These are phyloP conservation scores for Caerostris extrusa DNA, from an alignment of 1,140 invertebrate species.

Conservation along the genomic window DNA sequence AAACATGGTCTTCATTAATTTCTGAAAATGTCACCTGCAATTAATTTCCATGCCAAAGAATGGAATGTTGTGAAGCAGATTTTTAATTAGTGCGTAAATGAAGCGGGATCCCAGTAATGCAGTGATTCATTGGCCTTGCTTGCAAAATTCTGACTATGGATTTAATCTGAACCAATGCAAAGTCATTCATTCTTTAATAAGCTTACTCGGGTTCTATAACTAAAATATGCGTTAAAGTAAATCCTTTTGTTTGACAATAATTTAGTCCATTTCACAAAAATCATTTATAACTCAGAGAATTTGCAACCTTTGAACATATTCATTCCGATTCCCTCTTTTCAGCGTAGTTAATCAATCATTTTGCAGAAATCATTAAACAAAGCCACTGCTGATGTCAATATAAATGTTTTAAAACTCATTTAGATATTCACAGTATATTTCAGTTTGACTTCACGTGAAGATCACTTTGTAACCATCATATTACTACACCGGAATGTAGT, in stretches of 20 bases:
- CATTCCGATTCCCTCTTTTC: background rate
- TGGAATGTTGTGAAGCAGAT: constrained; percentile 51
- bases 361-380: background rate
- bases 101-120: background rate
- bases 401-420: background rate
- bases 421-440: too few species aligned
- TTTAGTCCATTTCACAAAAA: background rate
- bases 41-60: constrained; percentile 27
- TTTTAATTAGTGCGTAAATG: constrained; percentile 51
- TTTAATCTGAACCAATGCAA: constrained; percentile 26
- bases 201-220: background rate
- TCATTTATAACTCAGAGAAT: background rate
- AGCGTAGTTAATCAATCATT: background rate
- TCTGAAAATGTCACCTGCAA: constrained; percentile 25
- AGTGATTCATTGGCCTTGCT: background rate
- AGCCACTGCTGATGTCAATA: background rate
- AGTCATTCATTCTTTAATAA: constrained; percentile 35
- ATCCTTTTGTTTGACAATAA: constrained; percentile 12
- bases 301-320: background rate
- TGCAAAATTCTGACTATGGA: background rate
- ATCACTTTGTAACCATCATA: too few species aligned
- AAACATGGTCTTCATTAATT: constrained; percentile 50
- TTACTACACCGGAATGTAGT: too few species aligned
- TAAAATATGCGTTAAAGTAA: background rate
- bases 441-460: too few species aligned